phyloP scores from a whole-genome alignment of 2,113 vertebrate genomes.

The Pygoscelis antarcticus region DNA sequence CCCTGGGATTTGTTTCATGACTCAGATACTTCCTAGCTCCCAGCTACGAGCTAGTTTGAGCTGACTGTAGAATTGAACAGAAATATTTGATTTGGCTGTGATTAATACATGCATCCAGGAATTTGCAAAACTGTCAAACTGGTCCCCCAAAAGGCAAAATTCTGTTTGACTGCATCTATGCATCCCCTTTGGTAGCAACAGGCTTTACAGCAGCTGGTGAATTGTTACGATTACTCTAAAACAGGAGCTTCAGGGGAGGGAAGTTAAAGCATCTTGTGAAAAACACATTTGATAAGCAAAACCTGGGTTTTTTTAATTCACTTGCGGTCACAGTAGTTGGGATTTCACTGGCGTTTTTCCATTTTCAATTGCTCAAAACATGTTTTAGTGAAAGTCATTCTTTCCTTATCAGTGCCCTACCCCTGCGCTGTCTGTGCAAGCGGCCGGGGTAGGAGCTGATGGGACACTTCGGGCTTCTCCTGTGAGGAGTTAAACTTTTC shows the following conservation, averaged over 20 bases:
- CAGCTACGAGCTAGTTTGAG: background rate
- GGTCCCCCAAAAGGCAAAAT: background rate
- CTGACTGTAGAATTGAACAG: background rate
- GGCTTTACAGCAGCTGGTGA: background rate
- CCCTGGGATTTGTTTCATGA: background rate
- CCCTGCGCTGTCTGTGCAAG: background rate
- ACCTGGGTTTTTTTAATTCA: background rate
- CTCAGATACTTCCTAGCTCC: background rate
- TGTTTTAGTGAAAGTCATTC: background rate
- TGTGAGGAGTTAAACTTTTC: background rate
- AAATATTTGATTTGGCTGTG: background rate
- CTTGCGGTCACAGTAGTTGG: background rate
- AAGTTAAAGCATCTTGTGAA: background rate
- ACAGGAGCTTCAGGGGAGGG: background rate
- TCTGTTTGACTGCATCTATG: background rate
- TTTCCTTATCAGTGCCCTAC: background rate
- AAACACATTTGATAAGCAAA: background rate
- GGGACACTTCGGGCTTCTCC: background rate
- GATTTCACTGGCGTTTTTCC: background rate
- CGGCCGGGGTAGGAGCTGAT: background rate
- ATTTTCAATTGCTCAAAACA: background rate
- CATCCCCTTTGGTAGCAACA: conserved; percentile 8
- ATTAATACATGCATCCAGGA: background rate
- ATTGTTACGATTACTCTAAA: background rate
- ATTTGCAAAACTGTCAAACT: background rate